Base-by-base conservation (phyloP, 2,113 vertebrate genomes). In the Thymallus thymallus region DNA sequence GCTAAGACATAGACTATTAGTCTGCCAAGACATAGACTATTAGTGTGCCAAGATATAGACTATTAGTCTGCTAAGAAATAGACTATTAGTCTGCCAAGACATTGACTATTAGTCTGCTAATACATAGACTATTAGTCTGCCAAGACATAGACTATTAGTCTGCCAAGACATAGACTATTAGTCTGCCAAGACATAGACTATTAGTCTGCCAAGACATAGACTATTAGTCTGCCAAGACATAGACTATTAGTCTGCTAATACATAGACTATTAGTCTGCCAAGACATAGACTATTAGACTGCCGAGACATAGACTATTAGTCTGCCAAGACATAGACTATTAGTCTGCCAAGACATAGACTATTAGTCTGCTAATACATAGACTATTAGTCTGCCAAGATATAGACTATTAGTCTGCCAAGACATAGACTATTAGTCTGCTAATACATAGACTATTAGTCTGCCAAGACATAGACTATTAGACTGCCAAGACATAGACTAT, bases 281-380 rank as follows among this genome's bases (percentile, higher is more conserved):
- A 78, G 69, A 72, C 51, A 76, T 76, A 71, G 26, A 84, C 68
- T 61, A n/a, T n/a, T n/a, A n/a, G n/a, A n/a, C n/a, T n/a, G n/a
- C n/a, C n/a, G n/a, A n/a, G n/a, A n/a, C n/a, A n/a, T n/a, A n/a
- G n/a, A n/a, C n/a, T n/a, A n/a, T n/a, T n/a, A n/a, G n/a, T n/a
- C 78, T 73, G 68, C 65, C 22, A 22, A 78, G 69, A 72, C 51
- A 76, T 76, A 71, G 26, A 84, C 68, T 61, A n/a, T n/a, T n/a
- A n/a, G n/a, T n/a, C 78, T 73, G 68, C 65, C 22, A 22, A 78
- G 69, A 72, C 51, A 76, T 76, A 71, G 26, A 84, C 68, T 61
- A n/a, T n/a, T n/a, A n/a, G n/a, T n/a, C 78, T 73, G 68, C 65
- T 23, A 22, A 78, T 67, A 72, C 51, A 76, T 76, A 71, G 26